Base-by-base conservation (phyloP, 2,888 invertebrate species). In the Rotaria socialis region DNA sequence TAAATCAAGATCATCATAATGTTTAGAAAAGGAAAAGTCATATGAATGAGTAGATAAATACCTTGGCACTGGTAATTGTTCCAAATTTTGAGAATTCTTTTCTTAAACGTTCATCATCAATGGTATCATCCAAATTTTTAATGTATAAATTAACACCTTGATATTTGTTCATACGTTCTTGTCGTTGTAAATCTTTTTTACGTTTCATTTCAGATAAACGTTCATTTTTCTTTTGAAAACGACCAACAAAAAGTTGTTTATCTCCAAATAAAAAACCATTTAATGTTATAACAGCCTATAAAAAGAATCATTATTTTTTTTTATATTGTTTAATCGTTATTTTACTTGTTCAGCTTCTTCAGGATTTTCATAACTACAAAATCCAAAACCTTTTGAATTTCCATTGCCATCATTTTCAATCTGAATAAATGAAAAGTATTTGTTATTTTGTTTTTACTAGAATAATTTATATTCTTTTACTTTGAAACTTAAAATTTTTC, bases 1-100 rank as follows among this genome's bases (percentile, higher is more conserved):
- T 86, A 60, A 14, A 86, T 50, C 43, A n/a, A 27, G 24, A 50
- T 8, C 58, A 67, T 58, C 22, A 3, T 24, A 43, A 50, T 24
- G 19, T 35, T 47, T 24, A 14, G 47, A n/a, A 2, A 85, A 16
- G 16, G 7, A 24, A 50, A 11, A 55, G 27, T 84, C 47, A 24
- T n/a, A 27, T 47, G 19, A 43, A 14, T 50, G 27, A 35, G 35
- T 35, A 35, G 35, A 35, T 35, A 35, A 35, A 35, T 88, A 94
- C 95, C 94, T 98, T 98, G n/a, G 98, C 98, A 88, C 97, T 97
- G 86, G 98, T 99, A 88, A 99, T 99, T n/a, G 96, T 97, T 86
- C 99, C 99, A 91, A 96, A 99, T 86, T 95, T 94, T 87, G 95
- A 94, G 92, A 99, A 99, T 92, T 97, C 96, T 90, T 96, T 96